Base-by-base conservation (phyloP, 2,113 vertebrate genomes). In the Hypanus sabinus region DNA sequence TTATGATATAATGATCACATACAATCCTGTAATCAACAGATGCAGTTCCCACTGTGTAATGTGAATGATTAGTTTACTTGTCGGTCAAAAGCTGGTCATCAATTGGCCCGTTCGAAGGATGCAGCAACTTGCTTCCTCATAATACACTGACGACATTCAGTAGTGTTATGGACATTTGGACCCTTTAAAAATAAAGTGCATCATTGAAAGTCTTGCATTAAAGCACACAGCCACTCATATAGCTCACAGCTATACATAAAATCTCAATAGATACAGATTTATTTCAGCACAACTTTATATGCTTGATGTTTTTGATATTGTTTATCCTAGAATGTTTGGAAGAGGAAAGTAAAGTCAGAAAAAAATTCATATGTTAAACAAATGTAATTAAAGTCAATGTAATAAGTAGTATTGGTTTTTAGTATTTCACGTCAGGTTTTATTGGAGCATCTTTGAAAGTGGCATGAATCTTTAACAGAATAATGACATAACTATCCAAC, bases 391-490 rank as follows among this genome's bases (percentile, higher is more conserved):
- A 36, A 91, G 65, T 36, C 22, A 91, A 6, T 16, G 5, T 60
- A 30, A 70, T 20, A 65, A 65, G 18, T 10, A 68, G 9, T 8
- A 65, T 62, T 65, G 33, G 33, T 16, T 70, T 9, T 91, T 91
- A 22, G n/a, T 18, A 70, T 68, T 36, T 70, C 22, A 36, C 1
- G n/a, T 68, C 12, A 22, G 79, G 33, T 20, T 68, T 91, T 68
- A 16, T 68, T 90, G 46, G 71, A 24, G 20, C 71, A 70, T 70
- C 65, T 71, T 92, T 92, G 88, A 70, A 92, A 92, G 65, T 70
- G 68, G 70, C 14, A 33, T 7, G n/a, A 91, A 36, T 91, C 1
- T 70, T 92, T 33, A 38, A 33, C 65, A 71, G 38, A 71, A 70
- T 36, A 14, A 92, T 70, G 38, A 92, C 33, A 38, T 20, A 70